Conservation (phyloP, 2,797 vertebrate species). For the Enteromius trimaculatus region DNA sequence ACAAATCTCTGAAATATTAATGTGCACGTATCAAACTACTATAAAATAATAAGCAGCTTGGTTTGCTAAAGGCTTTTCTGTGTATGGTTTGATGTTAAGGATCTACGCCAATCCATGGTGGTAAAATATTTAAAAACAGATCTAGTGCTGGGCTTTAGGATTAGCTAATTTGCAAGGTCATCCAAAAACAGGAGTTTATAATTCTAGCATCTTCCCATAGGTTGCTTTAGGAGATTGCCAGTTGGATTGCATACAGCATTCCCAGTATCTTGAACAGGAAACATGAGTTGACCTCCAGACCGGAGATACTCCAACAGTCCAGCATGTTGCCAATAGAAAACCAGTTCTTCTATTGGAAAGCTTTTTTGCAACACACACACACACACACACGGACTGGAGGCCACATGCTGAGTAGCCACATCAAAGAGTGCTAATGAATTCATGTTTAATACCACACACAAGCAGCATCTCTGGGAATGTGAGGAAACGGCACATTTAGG, state of each 20-base stretch:
- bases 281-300: constrained; percentile 45
- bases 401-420: constrained; percentile 57
- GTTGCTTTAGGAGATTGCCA: constrained; percentile 38
- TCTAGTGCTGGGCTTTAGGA: constrained; percentile 26
- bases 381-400: constrained; percentile 48
- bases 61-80: background rate
- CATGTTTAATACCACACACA: constrained; percentile 65
- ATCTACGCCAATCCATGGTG: constrained; percentile 15
- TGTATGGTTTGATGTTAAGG: background rate
- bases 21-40: background rate
- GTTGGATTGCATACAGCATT: constrained; percentile 29
- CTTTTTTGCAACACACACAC: constrained; percentile 29
- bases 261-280: constrained; percentile 33
- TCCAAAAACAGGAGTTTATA: constrained; percentile 42
- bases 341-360: constrained; percentile 51
- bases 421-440: constrained; percentile 72
- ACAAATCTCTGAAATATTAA: background rate
- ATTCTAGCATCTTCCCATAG: constrained; percentile 39
- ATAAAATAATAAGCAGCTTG: background rate
- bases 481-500: constrained; percentile 57
- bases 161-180: constrained; percentile 53
- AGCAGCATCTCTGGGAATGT: constrained; percentile 55
- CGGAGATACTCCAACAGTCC: constrained; percentile 23
- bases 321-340: constrained; percentile 46
- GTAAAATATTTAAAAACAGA: constrained; percentile 8